These are phyloP conservation scores for Theonella swinhoei DNA, from an alignment of 37 sponge, comb jelly and placozoan genomes.

Conservation along the genomic window DNA sequence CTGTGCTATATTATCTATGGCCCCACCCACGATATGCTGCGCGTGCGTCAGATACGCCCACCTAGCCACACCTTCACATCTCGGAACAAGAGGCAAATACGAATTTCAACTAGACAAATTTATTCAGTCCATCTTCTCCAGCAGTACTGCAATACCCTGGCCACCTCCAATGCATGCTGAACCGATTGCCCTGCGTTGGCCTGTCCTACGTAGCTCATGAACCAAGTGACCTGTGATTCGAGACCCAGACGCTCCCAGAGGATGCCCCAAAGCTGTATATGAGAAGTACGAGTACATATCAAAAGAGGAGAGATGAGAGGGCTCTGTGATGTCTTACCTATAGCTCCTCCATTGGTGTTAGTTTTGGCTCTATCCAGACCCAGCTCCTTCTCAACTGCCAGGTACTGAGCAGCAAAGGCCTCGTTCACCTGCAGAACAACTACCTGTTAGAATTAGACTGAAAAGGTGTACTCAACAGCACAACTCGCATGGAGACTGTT, in stretches of 20 bases:
- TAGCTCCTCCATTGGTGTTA: slow-evolving; percentile 94
- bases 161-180: slow-evolving; percentile 99
- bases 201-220: slow-evolving; percentile 82
- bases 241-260: slow-evolving; percentile 91
- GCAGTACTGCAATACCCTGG: slow-evolving; percentile 93
- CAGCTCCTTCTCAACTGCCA: slow-evolving; percentile 92
- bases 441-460: not conserved
- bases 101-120: no score
- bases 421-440: slow-evolving; percentile 92
- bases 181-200: slow-evolving; percentile 78
- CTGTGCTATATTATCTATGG: no score
- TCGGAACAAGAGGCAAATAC: no score
- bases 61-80: no score
- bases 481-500: no score
- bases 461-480: not conserved
- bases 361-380: slow-evolving; percentile 84
- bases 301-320: no score
- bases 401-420: slow-evolving; percentile 96
- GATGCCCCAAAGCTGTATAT: slow-evolving; percentile 97
- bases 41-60: no score
- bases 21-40: no score
- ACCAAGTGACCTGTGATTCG: slow-evolving; percentile 91
- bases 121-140: slow-evolving; percentile 69
- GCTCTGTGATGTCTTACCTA: no score
- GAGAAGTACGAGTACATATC: no score